These are phyloP conservation scores for Myotis yumanensis DNA, from an alignment of 2,113 vertebrate species.

Conservation along the genomic window DNA sequence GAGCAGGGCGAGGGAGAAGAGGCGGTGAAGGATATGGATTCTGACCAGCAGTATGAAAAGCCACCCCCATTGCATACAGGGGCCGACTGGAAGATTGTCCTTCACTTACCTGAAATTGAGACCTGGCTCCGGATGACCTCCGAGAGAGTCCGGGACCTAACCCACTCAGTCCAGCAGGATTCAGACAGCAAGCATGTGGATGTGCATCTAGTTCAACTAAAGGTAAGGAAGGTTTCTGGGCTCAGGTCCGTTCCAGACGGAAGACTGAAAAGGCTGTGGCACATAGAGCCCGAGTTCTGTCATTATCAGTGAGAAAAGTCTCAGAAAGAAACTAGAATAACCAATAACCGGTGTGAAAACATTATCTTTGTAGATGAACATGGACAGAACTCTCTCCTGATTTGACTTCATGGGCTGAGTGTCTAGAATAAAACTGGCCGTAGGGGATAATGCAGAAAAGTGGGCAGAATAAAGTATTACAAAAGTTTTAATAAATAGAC, in stretches of 20 bases:
- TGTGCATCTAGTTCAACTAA: conserved; percentile 96
- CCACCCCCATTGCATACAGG: conserved; percentile 95
- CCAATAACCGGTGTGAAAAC: not conserved
- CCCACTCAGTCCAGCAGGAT: conserved; percentile 95
- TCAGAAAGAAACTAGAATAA: not conserved
- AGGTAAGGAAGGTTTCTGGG: conserved; percentile 86
- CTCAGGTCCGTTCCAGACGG: not conserved
- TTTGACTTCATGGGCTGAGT: conserved; percentile 20
- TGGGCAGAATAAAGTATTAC: not conserved
- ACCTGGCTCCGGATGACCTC: conserved; percentile 94
- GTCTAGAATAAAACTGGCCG: conserved; percentile 26
- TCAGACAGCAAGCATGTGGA: conserved; percentile 92
- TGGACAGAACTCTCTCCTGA: not conserved
- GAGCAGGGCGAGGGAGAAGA: conserved; percentile 81
- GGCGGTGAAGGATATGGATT: conserved; percentile 81
- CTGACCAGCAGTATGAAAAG: conserved; percentile 88
- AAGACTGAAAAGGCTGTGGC: not conserved
- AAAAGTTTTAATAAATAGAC: not conserved
- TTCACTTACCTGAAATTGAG: conserved; percentile 97
- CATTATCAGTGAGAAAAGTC: not conserved
- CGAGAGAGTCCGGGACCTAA: conserved; percentile 93
- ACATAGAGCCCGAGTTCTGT: not conserved
- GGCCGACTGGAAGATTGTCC: conserved; percentile 98
- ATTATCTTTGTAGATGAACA: not conserved
- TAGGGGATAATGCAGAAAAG: not conserved